phyloP scores from a whole-genome alignment of 2,888 invertebrate species.

The Escarpia spicata region DNA sequence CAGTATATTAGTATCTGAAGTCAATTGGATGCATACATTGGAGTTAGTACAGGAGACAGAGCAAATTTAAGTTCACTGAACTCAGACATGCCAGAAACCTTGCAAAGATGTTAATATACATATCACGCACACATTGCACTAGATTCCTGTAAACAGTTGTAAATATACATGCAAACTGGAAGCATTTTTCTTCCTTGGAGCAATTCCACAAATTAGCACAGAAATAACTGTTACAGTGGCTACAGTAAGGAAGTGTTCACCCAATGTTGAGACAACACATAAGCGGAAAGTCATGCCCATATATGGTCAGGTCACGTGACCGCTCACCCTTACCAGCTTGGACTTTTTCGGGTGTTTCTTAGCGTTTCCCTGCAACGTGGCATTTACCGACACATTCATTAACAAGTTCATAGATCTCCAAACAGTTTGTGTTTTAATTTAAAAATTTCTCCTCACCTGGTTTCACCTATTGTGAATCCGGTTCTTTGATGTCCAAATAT shows the following conservation, averaged over 20 bases:
- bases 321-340: background rate
- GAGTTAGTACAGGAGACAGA: background rate
- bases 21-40: background rate
- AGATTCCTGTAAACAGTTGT: background rate
- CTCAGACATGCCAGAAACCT: background rate
- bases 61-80: background rate
- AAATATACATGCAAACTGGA: background rate
- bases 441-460: too few species aligned
- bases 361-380: background rate
- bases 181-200: background rate
- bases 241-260: background rate
- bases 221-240: background rate
- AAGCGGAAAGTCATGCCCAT: constrained; percentile 4
- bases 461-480: too few species aligned
- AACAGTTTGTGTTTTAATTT: background rate
- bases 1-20: background rate
- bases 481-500: too few species aligned
- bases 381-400: background rate
- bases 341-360: background rate
- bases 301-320: background rate
- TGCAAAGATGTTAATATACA: background rate
- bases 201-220: background rate
- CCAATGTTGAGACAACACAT: background rate
- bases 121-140: background rate
- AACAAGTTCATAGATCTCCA: background rate